A percentile compares a stretch with the other conserved stretches of the same genome.
These are phyloP conservation scores for Syngnathoides biaculeatus DNA, from an alignment of 2,113 vertebrate species.

Conservation along the genomic window DNA sequence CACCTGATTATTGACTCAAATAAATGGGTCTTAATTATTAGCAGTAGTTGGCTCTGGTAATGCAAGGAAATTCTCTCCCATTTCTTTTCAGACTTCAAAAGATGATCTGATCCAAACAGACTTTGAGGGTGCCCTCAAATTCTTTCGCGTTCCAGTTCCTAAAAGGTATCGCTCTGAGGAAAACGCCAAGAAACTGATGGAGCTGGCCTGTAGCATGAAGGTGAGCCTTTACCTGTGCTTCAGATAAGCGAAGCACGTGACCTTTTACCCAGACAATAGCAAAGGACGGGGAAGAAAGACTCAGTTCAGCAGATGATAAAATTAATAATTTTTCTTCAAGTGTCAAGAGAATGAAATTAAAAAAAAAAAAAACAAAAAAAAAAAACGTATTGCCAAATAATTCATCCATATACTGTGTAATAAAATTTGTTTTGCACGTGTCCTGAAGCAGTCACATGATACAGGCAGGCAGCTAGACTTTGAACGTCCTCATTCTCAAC, in stretches of 20 bases:
- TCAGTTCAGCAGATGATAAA: background rate
- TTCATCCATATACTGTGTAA: no score
- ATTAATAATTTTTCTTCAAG: background rate
- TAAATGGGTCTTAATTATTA: no score
- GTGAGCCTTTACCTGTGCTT: conserved; percentile 61
- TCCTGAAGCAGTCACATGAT: no score
- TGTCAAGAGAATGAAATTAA: background rate
- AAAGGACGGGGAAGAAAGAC: background rate
- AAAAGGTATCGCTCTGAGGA: conserved; percentile 97
- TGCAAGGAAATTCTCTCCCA: conserved; percentile 5
- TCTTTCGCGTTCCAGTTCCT: conserved; percentile 96
- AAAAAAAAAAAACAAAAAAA: background rate
- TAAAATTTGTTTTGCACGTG: no score
- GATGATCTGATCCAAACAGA: conserved; percentile 93
- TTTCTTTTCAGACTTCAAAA: conserved; percentile 83
- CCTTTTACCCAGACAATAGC: background rate
- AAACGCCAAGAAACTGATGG: conserved; percentile 98
- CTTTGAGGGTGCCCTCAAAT: conserved; percentile 96
- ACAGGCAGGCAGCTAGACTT: no score
- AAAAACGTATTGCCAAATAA: no score
- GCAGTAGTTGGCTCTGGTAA: background rate
- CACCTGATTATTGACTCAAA: no score
- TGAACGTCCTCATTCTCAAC: no score
- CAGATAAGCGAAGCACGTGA: background rate
- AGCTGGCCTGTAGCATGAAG: conserved; percentile 96